phyloP scores from a whole-genome alignment of 2,888 invertebrate species.

The Melikaiella ostensackeni region DNA sequence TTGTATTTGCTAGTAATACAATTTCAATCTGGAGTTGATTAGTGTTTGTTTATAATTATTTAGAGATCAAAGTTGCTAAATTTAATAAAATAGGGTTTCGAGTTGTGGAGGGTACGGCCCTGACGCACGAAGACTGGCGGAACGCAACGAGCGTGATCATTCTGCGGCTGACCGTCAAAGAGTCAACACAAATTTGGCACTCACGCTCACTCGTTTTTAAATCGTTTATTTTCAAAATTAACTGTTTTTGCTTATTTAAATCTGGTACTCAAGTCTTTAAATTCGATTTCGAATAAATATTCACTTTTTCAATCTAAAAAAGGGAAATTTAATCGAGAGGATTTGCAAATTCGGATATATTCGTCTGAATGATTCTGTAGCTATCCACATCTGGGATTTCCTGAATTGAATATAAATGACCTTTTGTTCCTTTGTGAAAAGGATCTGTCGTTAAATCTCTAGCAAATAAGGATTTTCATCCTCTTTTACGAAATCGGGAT shows the following conservation, averaged over 20 bases:
- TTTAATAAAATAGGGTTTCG: background rate
- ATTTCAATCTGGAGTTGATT: background rate
- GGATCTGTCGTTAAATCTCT: constrained; percentile 67
- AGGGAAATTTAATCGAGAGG: background rate
- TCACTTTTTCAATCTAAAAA: background rate
- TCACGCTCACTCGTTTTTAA: background rate
- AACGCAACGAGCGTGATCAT: background rate
- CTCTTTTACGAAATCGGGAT: constrained; percentile 41
- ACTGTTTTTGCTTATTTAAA: no score
- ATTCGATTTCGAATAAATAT: no score
- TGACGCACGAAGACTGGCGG: background rate
- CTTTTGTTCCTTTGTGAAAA: constrained; percentile 63
- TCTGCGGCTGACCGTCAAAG: background rate
- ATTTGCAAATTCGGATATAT: constrained; percentile 62
- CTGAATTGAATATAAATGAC: constrained; percentile 73
- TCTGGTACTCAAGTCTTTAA: no score
- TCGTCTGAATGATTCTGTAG: constrained; percentile 62
- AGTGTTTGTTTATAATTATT: background rate
- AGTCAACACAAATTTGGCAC: background rate
- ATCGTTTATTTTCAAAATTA: no score
- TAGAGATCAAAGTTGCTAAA: background rate
- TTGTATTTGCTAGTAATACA: no score
- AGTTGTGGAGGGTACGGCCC: background rate
- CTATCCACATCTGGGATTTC: constrained; percentile 69
- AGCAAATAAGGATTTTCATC: constrained; percentile 60